Conservation (phyloP, 2,113 vertebrate species). For the Nycticebus coucang region DNA sequence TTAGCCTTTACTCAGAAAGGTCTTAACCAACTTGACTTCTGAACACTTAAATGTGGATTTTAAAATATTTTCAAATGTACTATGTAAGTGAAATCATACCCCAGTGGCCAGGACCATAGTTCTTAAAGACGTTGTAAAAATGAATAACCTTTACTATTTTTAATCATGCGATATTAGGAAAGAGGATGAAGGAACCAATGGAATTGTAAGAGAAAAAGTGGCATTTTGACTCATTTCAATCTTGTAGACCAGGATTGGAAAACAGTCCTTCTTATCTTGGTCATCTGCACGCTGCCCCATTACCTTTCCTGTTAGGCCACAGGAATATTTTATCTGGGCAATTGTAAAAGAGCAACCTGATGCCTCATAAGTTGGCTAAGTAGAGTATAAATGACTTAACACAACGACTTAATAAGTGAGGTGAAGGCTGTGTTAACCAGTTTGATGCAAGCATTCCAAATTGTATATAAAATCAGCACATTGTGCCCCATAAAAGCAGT, state of each 20-base stretch:
- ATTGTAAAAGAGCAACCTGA: not conserved
- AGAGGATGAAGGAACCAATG: not conserved
- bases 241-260: not conserved
- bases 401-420: too few species aligned
- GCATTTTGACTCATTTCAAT: not conserved
- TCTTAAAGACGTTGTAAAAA: not conserved
- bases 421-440: too few species aligned
- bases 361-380: not conserved
- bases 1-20: not conserved
- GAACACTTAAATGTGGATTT: not conserved
- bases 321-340: not conserved
- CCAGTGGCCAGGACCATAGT: not conserved
- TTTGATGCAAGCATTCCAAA: too few species aligned
- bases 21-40: not conserved
- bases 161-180: not conserved
- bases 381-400: too few species aligned
- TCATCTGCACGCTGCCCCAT: not conserved
- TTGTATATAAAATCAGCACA: too few species aligned
- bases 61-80: constrained; percentile 44
- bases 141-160: not conserved
- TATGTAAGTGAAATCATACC: constrained; percentile 7
- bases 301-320: not conserved
- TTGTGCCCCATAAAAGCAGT: too few species aligned
- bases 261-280: not conserved
- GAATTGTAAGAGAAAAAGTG: not conserved